Base-by-base conservation (phyloP, 2,888 invertebrate species). In the Ganaspis brasiliensis region DNA sequence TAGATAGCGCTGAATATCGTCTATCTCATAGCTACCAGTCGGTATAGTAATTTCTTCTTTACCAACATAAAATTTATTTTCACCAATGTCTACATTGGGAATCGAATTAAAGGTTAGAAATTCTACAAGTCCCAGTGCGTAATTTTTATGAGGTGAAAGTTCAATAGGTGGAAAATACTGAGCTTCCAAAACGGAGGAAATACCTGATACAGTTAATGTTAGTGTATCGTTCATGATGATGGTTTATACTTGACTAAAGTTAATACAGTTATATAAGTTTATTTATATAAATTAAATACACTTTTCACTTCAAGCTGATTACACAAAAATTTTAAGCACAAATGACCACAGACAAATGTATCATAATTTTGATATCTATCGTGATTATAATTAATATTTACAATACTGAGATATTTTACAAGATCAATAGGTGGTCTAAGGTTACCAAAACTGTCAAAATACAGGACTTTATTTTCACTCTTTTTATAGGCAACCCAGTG, bases 31-130 rank as follows among this genome's bases (percentile, higher is more conserved):
- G 24, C 56, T 26, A 24, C 56, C 21, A 14, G 56, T 24, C 3
- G 56, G 26, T 56, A 56, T 56, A 24, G 24, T 56, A 10, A 56
- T 56, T 56, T 56, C 26, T 56, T 56, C 26, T 24, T 56, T n/a
- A 70, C 72, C 72, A 9, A 76, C 72, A 59, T 81, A 81, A 79
- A 90, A 85, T 74, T 84, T 85, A 79, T 89, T 88, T 74, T 88
- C 85, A 67, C 79, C 81, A 55, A 81, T 80, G 78, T 89, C 86
- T 0, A 90, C 82, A 81, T 89, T 90, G 3, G 87, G 86, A 73
- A 89, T 86, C 2, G 84, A 80, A 75, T 87, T 85, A 71, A 84
- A 87, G 16, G 85, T 85, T 55, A 85, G 75, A 52, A 88, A 84
- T 72, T 88, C 85, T 56, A 87, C 75, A 37, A 88, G 77, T 16